Evolutionary conservation across 2,113 vertebrate species (phyloP).

Genomic region (Pitta sordida): DNA sequence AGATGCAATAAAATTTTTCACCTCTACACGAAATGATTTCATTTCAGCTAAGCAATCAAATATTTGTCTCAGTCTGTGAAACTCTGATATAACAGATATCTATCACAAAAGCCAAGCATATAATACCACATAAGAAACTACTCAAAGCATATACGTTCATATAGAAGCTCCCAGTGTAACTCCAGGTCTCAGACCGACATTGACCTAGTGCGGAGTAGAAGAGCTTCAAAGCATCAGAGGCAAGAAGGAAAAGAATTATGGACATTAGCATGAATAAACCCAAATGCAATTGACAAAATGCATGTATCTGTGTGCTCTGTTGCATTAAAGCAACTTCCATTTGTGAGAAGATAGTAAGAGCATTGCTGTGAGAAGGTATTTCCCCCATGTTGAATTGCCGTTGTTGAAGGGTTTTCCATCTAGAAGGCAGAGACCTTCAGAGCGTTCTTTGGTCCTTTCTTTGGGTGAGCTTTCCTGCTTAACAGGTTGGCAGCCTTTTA

Average conservation of each 20-base stretch:
- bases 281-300: accelerated
- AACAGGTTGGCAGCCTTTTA: neutral
- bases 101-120: neutral
- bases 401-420: neutral
- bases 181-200: neutral
- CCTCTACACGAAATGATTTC: neutral
- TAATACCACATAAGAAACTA: neutral
- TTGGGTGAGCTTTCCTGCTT: neutral
- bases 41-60: neutral
- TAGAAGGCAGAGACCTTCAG: neutral
- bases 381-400: neutral
- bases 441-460: neutral
- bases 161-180: neutral
- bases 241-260: neutral
- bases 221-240: neutral
- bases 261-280: neutral
- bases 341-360: neutral
- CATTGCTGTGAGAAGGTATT: neutral
- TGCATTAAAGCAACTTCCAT: neutral
- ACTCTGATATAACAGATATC: neutral
- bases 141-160: accelerated
- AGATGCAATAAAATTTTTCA: neutral
- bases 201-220: neutral
- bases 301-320: neutral
- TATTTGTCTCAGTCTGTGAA: neutral